These are phyloP conservation scores for Lindbergichthys nudifrons DNA, from an alignment of 2,797 vertebrate species.

Conservation along the genomic window DNA sequence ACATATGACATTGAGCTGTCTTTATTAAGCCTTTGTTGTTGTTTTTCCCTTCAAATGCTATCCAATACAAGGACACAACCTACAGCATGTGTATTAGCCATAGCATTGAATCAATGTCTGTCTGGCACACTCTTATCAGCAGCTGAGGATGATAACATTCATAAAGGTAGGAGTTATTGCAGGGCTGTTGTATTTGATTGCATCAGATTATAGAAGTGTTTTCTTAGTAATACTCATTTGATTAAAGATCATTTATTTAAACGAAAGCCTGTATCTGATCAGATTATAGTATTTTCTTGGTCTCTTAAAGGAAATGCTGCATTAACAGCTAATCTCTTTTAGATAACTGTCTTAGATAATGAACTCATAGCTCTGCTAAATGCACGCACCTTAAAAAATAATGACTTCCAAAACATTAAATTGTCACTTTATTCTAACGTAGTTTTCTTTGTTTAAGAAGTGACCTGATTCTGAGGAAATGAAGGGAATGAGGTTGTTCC, in stretches of 20 bases:
- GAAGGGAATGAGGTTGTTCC: slow-evolving; percentile 38
- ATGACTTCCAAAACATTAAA: slow-evolving; percentile 5
- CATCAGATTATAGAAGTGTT: slow-evolving; percentile 9
- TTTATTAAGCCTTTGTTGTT: slow-evolving; percentile 3
- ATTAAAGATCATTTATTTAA: neutral
- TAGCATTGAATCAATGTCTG: neutral
- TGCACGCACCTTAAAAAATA: neutral
- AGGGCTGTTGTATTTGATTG: slow-evolving; percentile 26
- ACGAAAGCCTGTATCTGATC: neutral
- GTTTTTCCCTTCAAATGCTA: slow-evolving; percentile 29
- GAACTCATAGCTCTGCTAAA: neutral
- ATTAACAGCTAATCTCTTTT: too few species aligned
- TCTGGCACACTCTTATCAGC: neutral
- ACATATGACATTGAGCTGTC: neutral
- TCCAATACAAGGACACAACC: slow-evolving; percentile 15
- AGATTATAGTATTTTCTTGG: too few species aligned
- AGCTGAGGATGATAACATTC: slow-evolving; percentile 3
- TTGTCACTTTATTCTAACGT: neutral
- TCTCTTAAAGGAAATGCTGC: too few species aligned
- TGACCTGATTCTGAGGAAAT: slow-evolving; percentile 65
- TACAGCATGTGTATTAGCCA: neutral
- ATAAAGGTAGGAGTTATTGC: slow-evolving; percentile 13
- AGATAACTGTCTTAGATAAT: neutral
- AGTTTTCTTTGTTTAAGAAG: slow-evolving; percentile 43
- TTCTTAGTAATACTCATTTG: slow-evolving; percentile 5